Conservation (phyloP, 2,797 vertebrate genomes). For the Gymnothorax reevesii region DNA sequence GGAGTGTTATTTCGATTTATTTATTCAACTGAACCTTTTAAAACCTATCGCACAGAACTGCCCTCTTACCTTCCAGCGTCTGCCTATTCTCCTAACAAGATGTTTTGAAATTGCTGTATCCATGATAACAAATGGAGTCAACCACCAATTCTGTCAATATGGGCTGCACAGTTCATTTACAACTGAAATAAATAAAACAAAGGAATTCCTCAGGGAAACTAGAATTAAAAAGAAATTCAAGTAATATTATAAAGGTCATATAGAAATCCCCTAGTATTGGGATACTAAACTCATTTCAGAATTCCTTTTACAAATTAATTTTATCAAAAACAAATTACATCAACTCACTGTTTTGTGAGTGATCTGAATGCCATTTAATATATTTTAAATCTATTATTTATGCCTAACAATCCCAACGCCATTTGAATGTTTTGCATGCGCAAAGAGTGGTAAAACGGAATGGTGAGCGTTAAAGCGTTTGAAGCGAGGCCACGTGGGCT, state of each 20-base stretch:
- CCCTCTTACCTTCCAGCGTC: not conserved
- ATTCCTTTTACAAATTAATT: conserved; percentile 25
- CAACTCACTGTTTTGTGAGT: conserved; percentile 30
- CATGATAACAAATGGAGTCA: conserved; percentile 14
- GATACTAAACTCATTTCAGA: conserved; percentile 25
- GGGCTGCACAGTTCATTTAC: not conserved
- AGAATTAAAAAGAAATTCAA: conserved; percentile 23
- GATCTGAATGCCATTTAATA: conserved; percentile 21
- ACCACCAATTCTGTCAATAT: not conserved
- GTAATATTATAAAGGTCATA: conserved; percentile 13
- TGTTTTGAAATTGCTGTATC: not conserved
- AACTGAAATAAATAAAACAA: not conserved
- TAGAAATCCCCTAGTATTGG: not conserved
- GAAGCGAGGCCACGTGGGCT: conserved; percentile 34
- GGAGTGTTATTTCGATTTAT: not conserved
- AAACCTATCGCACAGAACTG: no score
- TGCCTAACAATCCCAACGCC: conserved; percentile 30
- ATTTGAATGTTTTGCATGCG: not conserved
- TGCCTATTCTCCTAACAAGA: not conserved
- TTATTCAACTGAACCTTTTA: not conserved
- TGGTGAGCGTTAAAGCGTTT: conserved; percentile 10
- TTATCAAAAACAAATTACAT: conserved; percentile 36
- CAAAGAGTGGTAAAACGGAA: not conserved
- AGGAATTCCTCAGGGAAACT: not conserved
- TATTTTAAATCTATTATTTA: conserved; percentile 29